Percentiles rank a stretch among this genome's conserved stretches.
Conservation (phyloP, 2,113 vertebrate genomes). For the Callopanchax toddi region DNA sequence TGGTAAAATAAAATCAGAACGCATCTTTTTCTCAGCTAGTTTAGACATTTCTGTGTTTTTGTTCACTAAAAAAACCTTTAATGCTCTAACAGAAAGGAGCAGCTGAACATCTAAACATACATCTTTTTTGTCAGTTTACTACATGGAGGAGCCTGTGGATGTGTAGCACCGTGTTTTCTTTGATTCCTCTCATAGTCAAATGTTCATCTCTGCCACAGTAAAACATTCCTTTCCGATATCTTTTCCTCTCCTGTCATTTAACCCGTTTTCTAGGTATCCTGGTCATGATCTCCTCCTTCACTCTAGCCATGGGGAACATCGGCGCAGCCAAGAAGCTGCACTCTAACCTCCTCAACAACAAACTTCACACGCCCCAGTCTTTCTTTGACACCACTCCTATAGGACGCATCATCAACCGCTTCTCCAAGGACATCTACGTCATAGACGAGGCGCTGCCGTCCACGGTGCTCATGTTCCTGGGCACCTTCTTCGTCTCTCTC, state of each 20-base stretch:
- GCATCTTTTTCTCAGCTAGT: slow-evolving; percentile 19
- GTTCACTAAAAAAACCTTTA: neutral
- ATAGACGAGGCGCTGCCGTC: slow-evolving; percentile 89
- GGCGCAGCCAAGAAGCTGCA: slow-evolving; percentile 86
- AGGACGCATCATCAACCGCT: slow-evolving; percentile 95
- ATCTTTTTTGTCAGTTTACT: neutral
- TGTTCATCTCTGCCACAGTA: slow-evolving; percentile 10
- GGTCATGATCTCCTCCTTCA: slow-evolving; percentile 87
- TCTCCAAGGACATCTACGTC: slow-evolving; percentile 93
- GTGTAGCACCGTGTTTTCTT: neutral
- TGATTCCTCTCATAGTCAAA: slow-evolving; percentile 16
- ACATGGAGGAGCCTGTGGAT: neutral
- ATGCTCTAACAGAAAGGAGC: neutral
- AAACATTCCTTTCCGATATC: slow-evolving; percentile 17
- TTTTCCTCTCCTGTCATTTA: slow-evolving; percentile 46
- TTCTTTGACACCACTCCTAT: slow-evolving; percentile 96
- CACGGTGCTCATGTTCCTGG: slow-evolving; percentile 89
- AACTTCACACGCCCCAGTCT: slow-evolving; percentile 90
- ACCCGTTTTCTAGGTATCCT: slow-evolving; percentile 81
- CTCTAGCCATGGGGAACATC: slow-evolving; percentile 87
- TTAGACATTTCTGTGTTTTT: neutral
- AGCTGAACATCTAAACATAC: neutral
- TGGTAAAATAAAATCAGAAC: neutral
- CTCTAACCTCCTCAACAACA: slow-evolving; percentile 86
- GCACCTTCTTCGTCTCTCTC: slow-evolving; percentile 83